Evolutionary conservation across 1,140 invertebrate genomes (phyloP).

Genomic region (Augochlora pura): DNA sequence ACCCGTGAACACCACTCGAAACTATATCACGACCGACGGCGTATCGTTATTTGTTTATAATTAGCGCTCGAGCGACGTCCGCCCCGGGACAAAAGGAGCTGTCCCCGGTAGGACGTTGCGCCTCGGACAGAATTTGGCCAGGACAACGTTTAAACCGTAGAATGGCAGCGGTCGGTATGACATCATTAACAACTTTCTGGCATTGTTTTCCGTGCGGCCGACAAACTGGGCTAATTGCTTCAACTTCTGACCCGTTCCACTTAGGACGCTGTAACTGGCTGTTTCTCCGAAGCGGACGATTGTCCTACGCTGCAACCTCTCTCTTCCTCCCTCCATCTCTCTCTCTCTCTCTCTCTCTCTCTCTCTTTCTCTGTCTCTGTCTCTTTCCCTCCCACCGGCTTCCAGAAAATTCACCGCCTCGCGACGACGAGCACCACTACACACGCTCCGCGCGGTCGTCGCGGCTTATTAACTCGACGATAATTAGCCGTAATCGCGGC

Average conservation of each 20-base stretch:
- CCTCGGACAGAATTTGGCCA: constrained; percentile 44
- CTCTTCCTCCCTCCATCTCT: not conserved
- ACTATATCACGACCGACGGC: constrained; percentile 14
- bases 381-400: not conserved
- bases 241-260: constrained; percentile 70
- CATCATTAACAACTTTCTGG: constrained; percentile 72
- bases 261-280: constrained; percentile 60
- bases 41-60: constrained; percentile 66
- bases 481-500: constrained; percentile 62
- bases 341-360: no score
- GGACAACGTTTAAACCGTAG: constrained; percentile 63
- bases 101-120: not conserved
- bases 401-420: constrained; percentile 42
- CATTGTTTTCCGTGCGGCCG: constrained; percentile 69
- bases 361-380: no score
- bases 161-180: constrained; percentile 56
- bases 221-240: constrained; percentile 74
- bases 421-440: constrained; percentile 24
- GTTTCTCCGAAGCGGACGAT: constrained; percentile 48
- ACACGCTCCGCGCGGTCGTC: constrained; percentile 46
- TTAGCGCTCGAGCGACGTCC: constrained; percentile 41
- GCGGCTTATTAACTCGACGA: constrained; percentile 58
- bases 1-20: constrained; percentile 13
- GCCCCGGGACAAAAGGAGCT: constrained; percentile 10
- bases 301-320: constrained; percentile 36